phyloP scores from a whole-genome alignment of 1,140 invertebrate genomes.

The Tachypleus tridentatus region DNA sequence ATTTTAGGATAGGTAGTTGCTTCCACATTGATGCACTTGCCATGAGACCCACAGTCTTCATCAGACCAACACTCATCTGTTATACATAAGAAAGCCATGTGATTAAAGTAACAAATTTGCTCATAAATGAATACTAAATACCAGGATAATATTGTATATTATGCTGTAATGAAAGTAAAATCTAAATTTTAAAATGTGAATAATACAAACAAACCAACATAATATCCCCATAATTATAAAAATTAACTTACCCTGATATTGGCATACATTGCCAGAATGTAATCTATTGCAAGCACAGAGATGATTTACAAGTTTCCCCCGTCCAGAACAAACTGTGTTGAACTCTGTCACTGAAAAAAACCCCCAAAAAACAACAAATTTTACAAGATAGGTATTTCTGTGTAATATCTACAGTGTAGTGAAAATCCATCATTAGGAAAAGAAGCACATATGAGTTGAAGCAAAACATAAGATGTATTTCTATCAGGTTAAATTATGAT shows the following conservation, averaged over 20 bases:
- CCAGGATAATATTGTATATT: no score
- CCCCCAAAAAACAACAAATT: constrained; percentile 7
- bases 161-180: background rate
- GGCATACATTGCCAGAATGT: constrained; percentile 65
- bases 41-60: constrained; percentile 67
- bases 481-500: no score
- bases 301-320: constrained; percentile 60
- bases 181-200: background rate
- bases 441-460: no score
- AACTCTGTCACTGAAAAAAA: constrained; percentile 48
- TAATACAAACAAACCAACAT: no score
- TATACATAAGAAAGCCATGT: background rate
- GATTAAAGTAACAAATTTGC: no score
- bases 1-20: constrained; percentile 63
- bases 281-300: constrained; percentile 53
- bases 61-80: constrained; percentile 53
- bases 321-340: constrained; percentile 65
- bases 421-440: no score
- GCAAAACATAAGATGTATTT: no score
- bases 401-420: no score
- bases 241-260: constrained; percentile 52
- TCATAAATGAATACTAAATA: no score
- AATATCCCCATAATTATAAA: background rate
- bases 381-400: background rate
- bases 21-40: constrained; percentile 64